Percentiles rank a stretch among this genome's conserved stretches.
Conservation (phyloP, 2,113 vertebrate genomes). For the Podarcis cretensis region DNA sequence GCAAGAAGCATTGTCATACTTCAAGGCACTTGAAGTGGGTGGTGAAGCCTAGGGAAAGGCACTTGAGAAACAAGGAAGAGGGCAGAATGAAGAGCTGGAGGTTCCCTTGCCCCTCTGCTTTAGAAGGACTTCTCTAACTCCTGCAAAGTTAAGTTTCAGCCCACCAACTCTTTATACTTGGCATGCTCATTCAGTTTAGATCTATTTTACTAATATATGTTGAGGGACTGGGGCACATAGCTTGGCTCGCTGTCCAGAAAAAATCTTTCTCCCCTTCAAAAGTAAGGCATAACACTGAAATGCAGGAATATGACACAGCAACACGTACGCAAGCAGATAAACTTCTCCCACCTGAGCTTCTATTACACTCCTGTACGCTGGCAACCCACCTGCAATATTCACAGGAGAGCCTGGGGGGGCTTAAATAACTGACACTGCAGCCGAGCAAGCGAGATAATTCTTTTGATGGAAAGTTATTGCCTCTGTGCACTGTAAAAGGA, state of each 20-base stretch:
- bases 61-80: too few relatives aligned
- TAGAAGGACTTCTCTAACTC: background rate
- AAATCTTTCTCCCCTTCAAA: background rate
- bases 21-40: too few relatives aligned
- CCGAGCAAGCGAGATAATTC: accelerated
- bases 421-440: background rate
- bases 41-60: too few relatives aligned
- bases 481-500: background rate
- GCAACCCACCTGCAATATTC: background rate
- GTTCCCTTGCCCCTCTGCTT: background rate
- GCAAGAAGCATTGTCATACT: too few relatives aligned
- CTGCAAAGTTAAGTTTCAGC: background rate
- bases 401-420: background rate
- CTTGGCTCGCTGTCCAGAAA: too few relatives aligned
- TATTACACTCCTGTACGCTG: background rate
- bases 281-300: background rate
- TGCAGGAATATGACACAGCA: background rate
- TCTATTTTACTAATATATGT: background rate
- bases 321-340: background rate
- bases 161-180: background rate
- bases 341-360: background rate
- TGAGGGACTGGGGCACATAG: background rate
- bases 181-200: background rate
- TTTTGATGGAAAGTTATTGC: background rate
- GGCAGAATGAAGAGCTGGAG: too few relatives aligned